Evolutionary conservation across 2,797 vertebrate genomes (phyloP).

Genomic region (Clarias pachynema): DNA sequence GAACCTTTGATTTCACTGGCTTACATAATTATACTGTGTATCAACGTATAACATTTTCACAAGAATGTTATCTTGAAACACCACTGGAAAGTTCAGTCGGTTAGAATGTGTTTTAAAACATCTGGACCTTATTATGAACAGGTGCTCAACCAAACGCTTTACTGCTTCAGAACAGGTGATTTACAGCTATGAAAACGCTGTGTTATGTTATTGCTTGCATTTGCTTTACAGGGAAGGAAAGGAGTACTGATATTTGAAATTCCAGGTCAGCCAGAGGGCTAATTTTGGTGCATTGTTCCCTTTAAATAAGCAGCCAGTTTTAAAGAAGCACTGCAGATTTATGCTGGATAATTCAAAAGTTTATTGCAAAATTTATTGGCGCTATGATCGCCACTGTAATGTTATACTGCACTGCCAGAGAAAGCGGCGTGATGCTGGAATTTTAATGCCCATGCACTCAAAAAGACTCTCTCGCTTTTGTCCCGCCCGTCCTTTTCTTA

Average conservation of each 20-base stretch:
- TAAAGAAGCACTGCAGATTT: constrained; percentile 10
- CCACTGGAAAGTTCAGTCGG: not conserved
- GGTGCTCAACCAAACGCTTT: not conserved
- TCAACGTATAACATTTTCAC: not conserved
- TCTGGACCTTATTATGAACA: constrained; percentile 6
- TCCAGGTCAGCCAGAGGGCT: not conserved
- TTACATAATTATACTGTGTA: not conserved
- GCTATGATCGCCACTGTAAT: not conserved
- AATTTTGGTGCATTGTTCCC: not conserved
- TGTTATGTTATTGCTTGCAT: not conserved
- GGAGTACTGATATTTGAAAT: not conserved
- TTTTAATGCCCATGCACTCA: constrained; percentile 19
- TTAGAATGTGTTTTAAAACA: not conserved
- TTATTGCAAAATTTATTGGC: not conserved
- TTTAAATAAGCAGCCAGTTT: not conserved
- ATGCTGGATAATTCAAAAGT: not conserved
- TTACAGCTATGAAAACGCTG: not conserved
- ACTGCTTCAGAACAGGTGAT: not conserved
- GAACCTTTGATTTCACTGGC: not conserved
- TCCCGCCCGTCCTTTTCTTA: constrained; percentile 51
- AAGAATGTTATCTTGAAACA: not conserved
- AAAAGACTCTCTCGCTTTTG: not conserved
- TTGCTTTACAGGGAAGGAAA: not conserved
- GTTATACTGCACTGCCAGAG: not conserved
- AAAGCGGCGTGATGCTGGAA: constrained; percentile 36